These are phyloP conservation scores for Operophtera brumata DNA, from an alignment of 2,888 invertebrate species.

Conservation along the genomic window DNA sequence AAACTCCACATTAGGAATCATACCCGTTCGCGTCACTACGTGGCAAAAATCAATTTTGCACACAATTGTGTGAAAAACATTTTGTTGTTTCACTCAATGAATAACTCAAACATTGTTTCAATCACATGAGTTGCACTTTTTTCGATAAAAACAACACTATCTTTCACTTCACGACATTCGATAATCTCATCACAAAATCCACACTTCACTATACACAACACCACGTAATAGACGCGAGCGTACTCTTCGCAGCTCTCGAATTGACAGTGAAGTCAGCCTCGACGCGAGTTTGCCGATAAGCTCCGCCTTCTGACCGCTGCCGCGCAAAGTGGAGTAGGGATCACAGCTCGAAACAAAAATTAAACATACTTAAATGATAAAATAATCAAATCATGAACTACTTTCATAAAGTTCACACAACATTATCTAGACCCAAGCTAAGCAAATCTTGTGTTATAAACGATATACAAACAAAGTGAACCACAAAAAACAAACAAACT, in stretches of 20 bases:
- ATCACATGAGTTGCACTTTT: slow-evolving; percentile 68
- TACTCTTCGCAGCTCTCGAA: slow-evolving; percentile 79
- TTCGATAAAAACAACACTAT: slow-evolving; percentile 66
- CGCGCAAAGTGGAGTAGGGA: slow-evolving; percentile 79
- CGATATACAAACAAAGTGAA: too few species aligned
- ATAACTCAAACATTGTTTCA: slow-evolving; percentile 66
- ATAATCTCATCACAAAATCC: slow-evolving; percentile 76
- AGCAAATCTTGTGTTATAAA: too few species aligned
- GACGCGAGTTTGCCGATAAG: slow-evolving; percentile 81
- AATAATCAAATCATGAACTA: too few species aligned
- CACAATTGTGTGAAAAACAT: slow-evolving; percentile 77
- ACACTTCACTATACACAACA: slow-evolving; percentile 78
- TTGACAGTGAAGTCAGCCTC: slow-evolving; percentile 78
- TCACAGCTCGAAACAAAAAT: slow-evolving; percentile 38
- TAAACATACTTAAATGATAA: background rate
- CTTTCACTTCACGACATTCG: slow-evolving; percentile 78
- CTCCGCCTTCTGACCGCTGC: slow-evolving; percentile 81
- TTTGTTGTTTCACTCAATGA: slow-evolving; percentile 70
- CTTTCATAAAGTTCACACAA: too few species aligned
- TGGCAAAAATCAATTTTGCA: slow-evolving; percentile 81
- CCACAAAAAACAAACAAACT: too few species aligned
- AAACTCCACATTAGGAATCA: slow-evolving; percentile 94
- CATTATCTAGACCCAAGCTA: too few species aligned
- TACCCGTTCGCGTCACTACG: slow-evolving; percentile 83
- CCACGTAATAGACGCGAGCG: slow-evolving; percentile 78